Conservation (phyloP, 2,888 invertebrate genomes). For the Chloroclystis v-ata region DNA sequence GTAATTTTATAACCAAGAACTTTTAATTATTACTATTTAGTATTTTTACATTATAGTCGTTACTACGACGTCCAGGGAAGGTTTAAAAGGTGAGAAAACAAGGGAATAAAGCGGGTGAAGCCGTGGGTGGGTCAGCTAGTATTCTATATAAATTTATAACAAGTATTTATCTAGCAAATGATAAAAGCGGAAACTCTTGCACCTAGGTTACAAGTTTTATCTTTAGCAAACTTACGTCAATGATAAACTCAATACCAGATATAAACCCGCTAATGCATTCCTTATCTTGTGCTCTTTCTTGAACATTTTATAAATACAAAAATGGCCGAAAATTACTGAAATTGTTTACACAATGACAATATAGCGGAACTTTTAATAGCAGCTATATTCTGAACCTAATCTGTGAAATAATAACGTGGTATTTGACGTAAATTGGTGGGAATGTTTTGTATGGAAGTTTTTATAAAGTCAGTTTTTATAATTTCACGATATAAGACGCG, state of each 20-base stretch:
- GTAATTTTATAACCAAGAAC: too few relatives aligned
- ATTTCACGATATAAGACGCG: too few relatives aligned
- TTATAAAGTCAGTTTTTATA: too few relatives aligned
- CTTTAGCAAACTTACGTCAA: not conserved
- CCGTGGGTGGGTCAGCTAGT: too few relatives aligned
- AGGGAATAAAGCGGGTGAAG: too few relatives aligned
- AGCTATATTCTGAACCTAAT: slow-evolving; percentile 3
- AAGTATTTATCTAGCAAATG: too few relatives aligned
- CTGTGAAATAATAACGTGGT: slow-evolving; percentile 5
- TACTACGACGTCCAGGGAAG: too few relatives aligned
- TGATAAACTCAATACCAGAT: not conserved
- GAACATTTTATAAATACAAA: slow-evolving; percentile 3
- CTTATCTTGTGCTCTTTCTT: not conserved
- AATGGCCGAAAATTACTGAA: not conserved
- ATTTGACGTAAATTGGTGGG: not conserved
- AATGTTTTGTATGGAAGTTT: not conserved
- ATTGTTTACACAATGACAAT: slow-evolving; percentile 10
- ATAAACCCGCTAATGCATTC: not conserved
- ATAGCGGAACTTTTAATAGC: slow-evolving; percentile 13
- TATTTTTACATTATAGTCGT: too few relatives aligned
- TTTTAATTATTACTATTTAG: too few relatives aligned
- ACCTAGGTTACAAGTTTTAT: not conserved
- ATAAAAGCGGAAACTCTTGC: too few relatives aligned
- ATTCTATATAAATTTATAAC: too few relatives aligned
- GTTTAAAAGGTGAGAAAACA: too few relatives aligned